phyloP scores from a whole-genome alignment of 2,113 vertebrate species.

The Cyanoramphus novaezelandiae region DNA sequence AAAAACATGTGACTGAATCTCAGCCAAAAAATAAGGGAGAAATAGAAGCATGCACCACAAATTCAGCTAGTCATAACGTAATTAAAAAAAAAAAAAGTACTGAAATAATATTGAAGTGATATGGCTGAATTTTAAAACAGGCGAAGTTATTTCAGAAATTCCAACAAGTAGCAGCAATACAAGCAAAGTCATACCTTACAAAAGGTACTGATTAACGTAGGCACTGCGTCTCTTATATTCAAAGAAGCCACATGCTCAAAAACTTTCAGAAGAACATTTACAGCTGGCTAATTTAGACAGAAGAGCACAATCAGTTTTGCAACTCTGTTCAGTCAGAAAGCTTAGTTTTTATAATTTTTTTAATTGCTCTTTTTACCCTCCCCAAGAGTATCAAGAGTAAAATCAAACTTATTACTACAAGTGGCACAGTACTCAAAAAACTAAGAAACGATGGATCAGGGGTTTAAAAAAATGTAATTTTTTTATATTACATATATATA shows the following conservation, averaged over 20 bases:
- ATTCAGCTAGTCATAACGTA: background rate
- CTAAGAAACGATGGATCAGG: background rate
- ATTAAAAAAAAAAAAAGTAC: background rate
- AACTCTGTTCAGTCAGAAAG: background rate
- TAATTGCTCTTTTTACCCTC: background rate
- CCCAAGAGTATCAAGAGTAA: background rate
- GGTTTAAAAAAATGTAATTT: background rate
- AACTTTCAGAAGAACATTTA: slow-evolving; percentile 81
- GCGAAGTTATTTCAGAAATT: background rate
- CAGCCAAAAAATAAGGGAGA: background rate
- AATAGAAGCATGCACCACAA: accelerated
- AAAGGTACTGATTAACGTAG: slow-evolving; percentile 80
- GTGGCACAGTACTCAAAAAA: background rate
- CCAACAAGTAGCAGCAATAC: background rate
- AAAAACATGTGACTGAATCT: background rate
- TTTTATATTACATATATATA: background rate
- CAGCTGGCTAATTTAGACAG: slow-evolving; percentile 77
- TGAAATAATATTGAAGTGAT: background rate
- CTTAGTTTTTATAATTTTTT: background rate
- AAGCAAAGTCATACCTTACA: slow-evolving; percentile 80
- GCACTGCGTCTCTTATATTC: slow-evolving; percentile 67
- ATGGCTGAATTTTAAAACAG: background rate
- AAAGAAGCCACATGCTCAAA: slow-evolving; percentile 82
- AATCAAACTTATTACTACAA: background rate
- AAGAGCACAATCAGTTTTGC: slow-evolving; percentile 38